Evolutionary conservation across 2,888 invertebrate genomes (phyloP).

Genomic region (Chrysodeixis includens): DNA sequence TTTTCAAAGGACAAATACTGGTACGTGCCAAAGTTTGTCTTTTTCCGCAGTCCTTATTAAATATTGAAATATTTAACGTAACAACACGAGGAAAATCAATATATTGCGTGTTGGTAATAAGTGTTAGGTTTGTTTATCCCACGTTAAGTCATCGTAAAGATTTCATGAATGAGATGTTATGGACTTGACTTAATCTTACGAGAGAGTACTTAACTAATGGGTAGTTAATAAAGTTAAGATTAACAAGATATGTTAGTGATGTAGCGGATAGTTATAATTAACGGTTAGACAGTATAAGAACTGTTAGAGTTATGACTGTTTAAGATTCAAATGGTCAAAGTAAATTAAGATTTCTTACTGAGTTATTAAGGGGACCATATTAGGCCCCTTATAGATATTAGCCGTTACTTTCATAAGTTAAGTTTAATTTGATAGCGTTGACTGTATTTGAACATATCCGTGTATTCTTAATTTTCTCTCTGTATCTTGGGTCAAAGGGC

Average conservation of each 20-base stretch:
- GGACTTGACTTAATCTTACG: conserved; percentile 34
- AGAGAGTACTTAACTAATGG: conserved; percentile 42
- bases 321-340: neutral
- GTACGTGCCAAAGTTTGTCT: conserved; percentile 26
- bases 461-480: neutral
- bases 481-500: neutral
- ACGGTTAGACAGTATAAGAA: conserved; percentile 2
- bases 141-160: conserved; percentile 33
- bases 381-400: conserved; percentile 16
- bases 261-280: conserved; percentile 24
- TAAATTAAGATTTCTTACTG: conserved; percentile 9
- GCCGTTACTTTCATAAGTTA: conserved; percentile 5
- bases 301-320: conserved; percentile 4
- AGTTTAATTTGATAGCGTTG: neutral
- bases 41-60: conserved; percentile 35
- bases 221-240: conserved; percentile 6
- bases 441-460: neutral
- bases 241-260: conserved; percentile 21
- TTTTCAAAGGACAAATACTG: conserved; percentile 24
- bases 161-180: conserved; percentile 46
- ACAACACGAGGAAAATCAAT: conserved; percentile 45
- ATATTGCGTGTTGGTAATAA: conserved; percentile 37
- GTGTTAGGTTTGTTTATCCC: conserved; percentile 36
- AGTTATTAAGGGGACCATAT: conserved; percentile 23
- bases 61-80: conserved; percentile 36